These are phyloP conservation scores for Turritopsis rubra DNA, from an alignment of 30 jellyfish, hydroid and myxozoan species.

Conservation along the genomic window DNA sequence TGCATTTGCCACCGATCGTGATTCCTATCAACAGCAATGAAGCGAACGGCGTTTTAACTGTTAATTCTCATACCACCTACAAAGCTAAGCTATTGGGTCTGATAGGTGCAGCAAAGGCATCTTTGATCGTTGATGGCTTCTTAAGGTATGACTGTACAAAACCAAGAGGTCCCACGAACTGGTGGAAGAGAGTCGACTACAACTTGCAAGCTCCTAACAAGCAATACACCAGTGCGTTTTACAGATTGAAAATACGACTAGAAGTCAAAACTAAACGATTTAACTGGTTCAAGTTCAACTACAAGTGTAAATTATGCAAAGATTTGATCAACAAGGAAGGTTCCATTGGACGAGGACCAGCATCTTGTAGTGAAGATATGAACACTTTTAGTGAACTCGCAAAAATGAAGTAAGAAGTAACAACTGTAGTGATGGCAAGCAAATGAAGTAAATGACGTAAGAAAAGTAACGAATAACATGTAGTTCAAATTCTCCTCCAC, in stretches of 20 bases:
- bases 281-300: slow-evolving; percentile 27
- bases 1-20: slow-evolving; percentile 30
- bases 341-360: slow-evolving; percentile 37
- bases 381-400: background rate
- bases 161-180: slow-evolving; percentile 18
- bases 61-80: slow-evolving; percentile 31
- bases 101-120: slow-evolving; percentile 24
- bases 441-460: too few relatives aligned
- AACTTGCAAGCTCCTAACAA: slow-evolving; percentile 31
- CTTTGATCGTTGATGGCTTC: slow-evolving; percentile 28
- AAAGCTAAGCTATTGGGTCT: slow-evolving; percentile 28
- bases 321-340: slow-evolving; percentile 42
- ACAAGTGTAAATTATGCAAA: slow-evolving; percentile 39
- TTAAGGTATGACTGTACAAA: slow-evolving; percentile 50
- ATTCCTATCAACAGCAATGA: slow-evolving; percentile 36
- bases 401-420: background rate
- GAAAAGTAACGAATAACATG: too few relatives aligned
- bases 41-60: slow-evolving; percentile 18
- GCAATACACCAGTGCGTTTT: slow-evolving; percentile 31
- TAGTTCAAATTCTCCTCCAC: too few relatives aligned
- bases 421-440: too few relatives aligned
- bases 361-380: slow-evolving; percentile 24
- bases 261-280: slow-evolving; percentile 44
- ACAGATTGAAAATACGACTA: slow-evolving; percentile 43
- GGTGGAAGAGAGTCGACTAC: slow-evolving; percentile 16